These are phyloP conservation scores for Caenorhabditis sulstoni DNA, from an alignment of 2,888 invertebrate genomes.

Conservation along the genomic window DNA sequence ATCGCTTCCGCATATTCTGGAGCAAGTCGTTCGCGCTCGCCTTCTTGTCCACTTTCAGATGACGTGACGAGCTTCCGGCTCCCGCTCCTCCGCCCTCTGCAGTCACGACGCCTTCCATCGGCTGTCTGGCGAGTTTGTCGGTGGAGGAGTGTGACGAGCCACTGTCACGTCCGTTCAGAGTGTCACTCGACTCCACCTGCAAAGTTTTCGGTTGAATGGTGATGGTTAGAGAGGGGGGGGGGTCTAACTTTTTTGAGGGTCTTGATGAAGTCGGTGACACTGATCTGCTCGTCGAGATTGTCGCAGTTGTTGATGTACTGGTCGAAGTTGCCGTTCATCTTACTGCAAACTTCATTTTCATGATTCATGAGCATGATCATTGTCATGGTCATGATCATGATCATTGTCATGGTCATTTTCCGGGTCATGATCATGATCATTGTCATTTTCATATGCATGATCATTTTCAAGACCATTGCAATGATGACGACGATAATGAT, in stretches of 20 bases:
- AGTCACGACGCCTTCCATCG: conserved; percentile 44
- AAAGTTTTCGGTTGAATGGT: too few relatives aligned
- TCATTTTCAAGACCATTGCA: too few relatives aligned
- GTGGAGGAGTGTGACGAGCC: conserved; percentile 53
- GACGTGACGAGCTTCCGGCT: too few relatives aligned
- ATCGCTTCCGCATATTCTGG: conserved; percentile 64
- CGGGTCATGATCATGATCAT: too few relatives aligned
- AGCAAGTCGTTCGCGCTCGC: conserved; percentile 63
- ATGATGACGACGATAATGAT: too few relatives aligned
- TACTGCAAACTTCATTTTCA: too few relatives aligned
- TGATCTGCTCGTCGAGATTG: conserved; percentile 65
- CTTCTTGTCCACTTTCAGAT: conserved; percentile 58
- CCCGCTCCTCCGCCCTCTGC: too few relatives aligned
- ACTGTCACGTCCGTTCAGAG: conserved; percentile 50
- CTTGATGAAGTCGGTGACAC: conserved; percentile 67
- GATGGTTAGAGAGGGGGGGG: too few relatives aligned
- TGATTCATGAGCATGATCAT: too few relatives aligned
- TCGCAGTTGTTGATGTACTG: conserved; percentile 60
- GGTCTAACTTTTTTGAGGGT: conserved; percentile 64
- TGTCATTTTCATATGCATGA: too few relatives aligned
- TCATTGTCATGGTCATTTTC: too few relatives aligned
- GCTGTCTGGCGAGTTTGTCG: conserved; percentile 47
- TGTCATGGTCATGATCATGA: too few relatives aligned
- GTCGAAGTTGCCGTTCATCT: conserved; percentile 61
- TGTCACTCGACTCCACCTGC: conserved; percentile 58